Evolutionary conservation across 2,113 vertebrate genomes (phyloP).

Genomic region (Tychaedon coryphoeus): DNA sequence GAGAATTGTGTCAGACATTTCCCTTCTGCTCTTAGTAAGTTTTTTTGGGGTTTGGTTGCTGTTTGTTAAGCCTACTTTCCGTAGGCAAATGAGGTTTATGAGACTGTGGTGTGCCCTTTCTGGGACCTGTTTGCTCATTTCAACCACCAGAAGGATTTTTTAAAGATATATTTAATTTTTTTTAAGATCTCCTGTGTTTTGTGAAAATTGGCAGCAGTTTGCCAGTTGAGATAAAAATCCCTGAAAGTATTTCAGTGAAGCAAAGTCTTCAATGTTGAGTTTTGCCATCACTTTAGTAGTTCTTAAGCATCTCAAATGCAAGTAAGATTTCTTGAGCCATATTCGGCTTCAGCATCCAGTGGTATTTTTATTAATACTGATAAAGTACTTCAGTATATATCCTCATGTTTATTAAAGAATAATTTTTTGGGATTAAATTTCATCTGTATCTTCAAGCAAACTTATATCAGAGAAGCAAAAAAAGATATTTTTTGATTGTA

Average conservation of each 20-base stretch:
- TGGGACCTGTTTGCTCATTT: not conserved
- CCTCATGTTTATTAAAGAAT: not conserved
- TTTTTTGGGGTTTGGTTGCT: not conserved
- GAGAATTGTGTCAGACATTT: constrained; percentile 30
- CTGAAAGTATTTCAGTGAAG: not conserved
- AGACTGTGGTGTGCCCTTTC: not conserved
- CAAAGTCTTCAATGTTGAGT: not conserved
- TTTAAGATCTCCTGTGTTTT: not conserved
- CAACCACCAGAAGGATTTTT: not conserved
- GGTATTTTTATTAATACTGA: not conserved
- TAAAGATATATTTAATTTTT: not conserved
- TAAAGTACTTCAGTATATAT: not conserved
- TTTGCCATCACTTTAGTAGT: not conserved
- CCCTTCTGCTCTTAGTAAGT: not conserved
- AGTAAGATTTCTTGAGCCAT: not conserved
- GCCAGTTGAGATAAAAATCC: not conserved
- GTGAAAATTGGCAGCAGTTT: not conserved
- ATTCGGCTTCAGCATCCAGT: not conserved
- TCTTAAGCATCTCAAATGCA: not conserved
- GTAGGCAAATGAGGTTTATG: not conserved
- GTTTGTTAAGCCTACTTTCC: not conserved
- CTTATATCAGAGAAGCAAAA: not conserved
- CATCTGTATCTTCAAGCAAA: not conserved
- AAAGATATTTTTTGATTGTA: not conserved
- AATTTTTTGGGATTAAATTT: not conserved